Evolutionary conservation across 2,113 vertebrate species (phyloP).

Genomic region (Loxodonta africana): DNA sequence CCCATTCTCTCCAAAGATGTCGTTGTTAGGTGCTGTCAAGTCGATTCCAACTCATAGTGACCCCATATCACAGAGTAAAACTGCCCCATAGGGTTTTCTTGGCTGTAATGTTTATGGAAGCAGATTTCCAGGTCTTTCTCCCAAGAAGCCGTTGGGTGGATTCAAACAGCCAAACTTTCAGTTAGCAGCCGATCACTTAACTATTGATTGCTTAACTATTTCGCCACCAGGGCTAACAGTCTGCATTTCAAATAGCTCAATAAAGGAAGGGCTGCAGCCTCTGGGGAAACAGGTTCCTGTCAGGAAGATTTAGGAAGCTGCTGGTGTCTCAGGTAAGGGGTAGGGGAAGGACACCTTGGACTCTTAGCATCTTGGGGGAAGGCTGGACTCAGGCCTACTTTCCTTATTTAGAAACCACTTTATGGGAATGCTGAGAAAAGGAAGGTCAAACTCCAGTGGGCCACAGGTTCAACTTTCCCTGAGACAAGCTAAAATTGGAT

Average conservation of each 20-base stretch:
- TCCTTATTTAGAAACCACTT: constrained; percentile 47
- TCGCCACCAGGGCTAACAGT: neutral
- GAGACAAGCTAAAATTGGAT: neutral
- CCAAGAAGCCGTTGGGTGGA: neutral
- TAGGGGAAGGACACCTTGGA: neutral
- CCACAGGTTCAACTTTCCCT: neutral
- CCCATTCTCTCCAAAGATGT: neutral
- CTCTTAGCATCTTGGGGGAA: neutral
- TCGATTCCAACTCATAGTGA: neutral
- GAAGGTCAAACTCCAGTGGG: neutral
- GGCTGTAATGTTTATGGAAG: neutral
- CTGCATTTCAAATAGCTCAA: neutral
- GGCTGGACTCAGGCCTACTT: constrained; percentile 30
- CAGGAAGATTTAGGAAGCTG: neutral
- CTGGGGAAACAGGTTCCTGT: neutral
- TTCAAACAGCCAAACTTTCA: neutral
- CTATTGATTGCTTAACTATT: neutral
- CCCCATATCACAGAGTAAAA: neutral
- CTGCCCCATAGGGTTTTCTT: neutral
- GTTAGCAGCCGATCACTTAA: neutral
- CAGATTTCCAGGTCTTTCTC: neutral
- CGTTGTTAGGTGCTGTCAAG: neutral
- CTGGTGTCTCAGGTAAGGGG: neutral
- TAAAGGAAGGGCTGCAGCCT: neutral
- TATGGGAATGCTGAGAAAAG: neutral